Base-by-base conservation (phyloP, 2,113 vertebrate genomes). In the Noctilio leporinus region DNA sequence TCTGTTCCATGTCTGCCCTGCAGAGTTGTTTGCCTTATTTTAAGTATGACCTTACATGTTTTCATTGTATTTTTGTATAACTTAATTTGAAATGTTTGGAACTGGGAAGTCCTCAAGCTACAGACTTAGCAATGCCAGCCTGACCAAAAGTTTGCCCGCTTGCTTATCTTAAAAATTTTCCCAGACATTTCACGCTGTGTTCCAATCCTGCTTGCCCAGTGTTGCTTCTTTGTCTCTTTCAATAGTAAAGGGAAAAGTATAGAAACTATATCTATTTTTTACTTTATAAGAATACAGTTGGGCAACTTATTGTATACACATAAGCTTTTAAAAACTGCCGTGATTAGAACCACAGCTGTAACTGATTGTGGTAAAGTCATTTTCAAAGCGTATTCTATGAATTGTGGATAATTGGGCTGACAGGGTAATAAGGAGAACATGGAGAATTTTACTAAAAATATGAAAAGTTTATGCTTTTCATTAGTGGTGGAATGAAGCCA, bases 341-440 rank as follows among this genome's bases (percentile, higher is more conserved):
- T 77, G 62, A 93, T 89, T 90, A 89, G 65, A 95, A 53, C 67
- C 43, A 93, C 19, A 91, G 30, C 81, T 72, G 3, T 87, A 93
- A 64, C 35, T 55, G 69, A 80, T 86, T 19, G 67, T 43, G 47
- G 55, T 78, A 64, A 83, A 86, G 9, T 47, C 9, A 83, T 82
- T 92, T 93, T 92, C 49, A 72, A 95, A 86, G 51, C 38, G 3
- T 55, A 4, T 20, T 64, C 62, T 76, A 5, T 85, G 51, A 93
- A 75, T 84, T 86, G 51, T 92, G 78, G 92, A 67, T 69, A 81
- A 96, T 33, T 91, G 16, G 59, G 12, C 65, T 82, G 81, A 80
- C 12, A 55, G 40, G 45, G 7, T 35, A 93, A 53, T 16, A 35
- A 93, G 30, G 47, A 76, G 4, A 43, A 64, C 40, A 69, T 33